These are phyloP conservation scores for Epizoanthus scotinus DNA, from an alignment of 92 coral and sea anemone genomes.

Conservation along the genomic window DNA sequence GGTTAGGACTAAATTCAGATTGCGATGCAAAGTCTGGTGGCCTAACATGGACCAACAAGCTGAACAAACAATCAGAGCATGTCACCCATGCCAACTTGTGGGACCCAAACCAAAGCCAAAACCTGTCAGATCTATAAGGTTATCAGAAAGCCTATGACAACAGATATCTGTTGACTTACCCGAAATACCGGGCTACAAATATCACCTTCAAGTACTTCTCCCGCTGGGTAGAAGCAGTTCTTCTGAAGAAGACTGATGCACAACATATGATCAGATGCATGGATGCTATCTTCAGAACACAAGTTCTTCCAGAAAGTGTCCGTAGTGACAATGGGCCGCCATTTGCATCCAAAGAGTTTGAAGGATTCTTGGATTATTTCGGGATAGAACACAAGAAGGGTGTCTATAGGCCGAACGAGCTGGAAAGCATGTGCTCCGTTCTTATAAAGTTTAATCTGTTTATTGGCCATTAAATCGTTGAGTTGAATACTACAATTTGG, in stretches of 20 bases:
- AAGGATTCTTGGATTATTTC: conserved; percentile 53
- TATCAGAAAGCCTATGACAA: conserved; percentile 6
- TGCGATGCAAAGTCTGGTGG: conserved; percentile 41
- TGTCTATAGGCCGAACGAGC: conserved; percentile 70
- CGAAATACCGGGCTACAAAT: conserved; percentile 43
- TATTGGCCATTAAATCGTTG: too few species aligned
- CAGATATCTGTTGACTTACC: conserved; percentile 38
- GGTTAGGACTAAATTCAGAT: conserved; percentile 32
- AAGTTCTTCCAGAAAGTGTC: conserved; percentile 43
- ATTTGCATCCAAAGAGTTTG: conserved; percentile 64
- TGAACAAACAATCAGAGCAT: conserved; percentile 29
- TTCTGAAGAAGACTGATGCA: conserved; percentile 43
- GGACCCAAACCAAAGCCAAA: conserved; percentile 61
- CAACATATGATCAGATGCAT: conserved; percentile 25
- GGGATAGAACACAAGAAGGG: conserved; percentile 63
- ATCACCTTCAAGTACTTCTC: conserved; percentile 62
- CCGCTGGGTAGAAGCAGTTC: conserved; percentile 64
- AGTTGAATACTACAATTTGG: too few species aligned
- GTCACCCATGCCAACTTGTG: conserved; percentile 60
- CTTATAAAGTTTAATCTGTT: too few species aligned
- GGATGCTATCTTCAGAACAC: conserved; percentile 42
- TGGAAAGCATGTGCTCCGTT: too few species aligned
- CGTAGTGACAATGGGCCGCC: conserved; percentile 66
- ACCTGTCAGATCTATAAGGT: conserved; percentile 52
- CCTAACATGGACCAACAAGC: conserved; percentile 26